These are phyloP conservation scores for Euplagia quadripunctaria DNA, from an alignment of 2,888 invertebrate species.

Conservation along the genomic window DNA sequence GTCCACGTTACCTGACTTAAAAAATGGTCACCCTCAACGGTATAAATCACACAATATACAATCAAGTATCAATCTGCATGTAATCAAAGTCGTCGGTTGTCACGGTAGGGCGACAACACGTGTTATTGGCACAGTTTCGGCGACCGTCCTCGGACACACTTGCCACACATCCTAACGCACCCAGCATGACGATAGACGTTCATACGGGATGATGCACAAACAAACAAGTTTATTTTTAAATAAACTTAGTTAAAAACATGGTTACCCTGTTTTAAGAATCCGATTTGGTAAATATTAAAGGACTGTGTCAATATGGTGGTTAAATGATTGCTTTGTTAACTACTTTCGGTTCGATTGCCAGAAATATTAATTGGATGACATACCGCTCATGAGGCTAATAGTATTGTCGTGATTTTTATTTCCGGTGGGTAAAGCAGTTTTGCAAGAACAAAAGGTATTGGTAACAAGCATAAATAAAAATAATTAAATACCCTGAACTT, in stretches of 20 bases:
- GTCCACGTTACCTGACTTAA: not conserved
- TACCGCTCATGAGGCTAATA: not conserved
- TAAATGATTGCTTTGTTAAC: not conserved
- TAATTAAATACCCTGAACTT: no score
- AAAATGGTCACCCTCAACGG: not conserved
- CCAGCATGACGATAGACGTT: slow-evolving; percentile 63
- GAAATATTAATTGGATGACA: not conserved
- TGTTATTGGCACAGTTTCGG: slow-evolving; percentile 67
- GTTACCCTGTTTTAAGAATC: no score
- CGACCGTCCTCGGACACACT: slow-evolving; percentile 57
- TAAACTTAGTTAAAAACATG: no score
- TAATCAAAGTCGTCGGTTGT: slow-evolving; percentile 26
- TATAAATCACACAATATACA: slow-evolving; percentile 12
- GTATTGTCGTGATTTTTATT: not conserved
- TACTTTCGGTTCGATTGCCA: not conserved
- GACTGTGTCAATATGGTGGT: no score
- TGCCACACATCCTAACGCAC: slow-evolving; percentile 71
- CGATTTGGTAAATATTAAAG: no score
- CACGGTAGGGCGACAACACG: slow-evolving; percentile 51
- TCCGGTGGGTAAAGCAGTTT: no score
- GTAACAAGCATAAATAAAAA: no score
- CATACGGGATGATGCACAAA: slow-evolving; percentile 38
- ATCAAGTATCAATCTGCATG: slow-evolving; percentile 13
- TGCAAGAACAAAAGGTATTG: no score
- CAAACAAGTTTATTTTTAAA: no score